A percentile compares a stretch with the other conserved stretches of the same genome.
Evolutionary conservation across 2,113 vertebrate genomes (phyloP).

Genomic region (Lates calcarifer): DNA sequence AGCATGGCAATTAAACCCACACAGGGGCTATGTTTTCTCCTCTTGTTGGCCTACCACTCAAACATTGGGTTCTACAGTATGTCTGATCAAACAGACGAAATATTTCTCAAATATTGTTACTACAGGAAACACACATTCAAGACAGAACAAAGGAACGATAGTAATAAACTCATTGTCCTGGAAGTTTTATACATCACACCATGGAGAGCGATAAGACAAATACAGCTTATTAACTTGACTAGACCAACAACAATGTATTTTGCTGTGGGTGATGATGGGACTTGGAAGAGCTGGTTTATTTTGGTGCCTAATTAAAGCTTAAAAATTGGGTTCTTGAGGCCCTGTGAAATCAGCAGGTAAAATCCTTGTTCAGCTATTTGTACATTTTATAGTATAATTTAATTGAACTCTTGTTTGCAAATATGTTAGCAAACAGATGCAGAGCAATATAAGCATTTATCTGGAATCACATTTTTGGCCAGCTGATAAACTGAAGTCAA

Average conservation of each 20-base stretch:
- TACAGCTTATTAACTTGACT: constrained; percentile 24
- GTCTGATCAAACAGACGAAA: constrained; percentile 59
- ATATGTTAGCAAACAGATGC: too few species aligned
- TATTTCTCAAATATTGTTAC: constrained; percentile 67
- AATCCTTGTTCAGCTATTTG: neutral
- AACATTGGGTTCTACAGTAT: constrained; percentile 47
- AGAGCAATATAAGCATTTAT: neutral
- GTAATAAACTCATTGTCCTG: constrained; percentile 54
- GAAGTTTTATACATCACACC: constrained; percentile 52
- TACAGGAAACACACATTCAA: constrained; percentile 22
- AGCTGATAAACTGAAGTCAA: neutral
- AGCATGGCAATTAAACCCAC: constrained; percentile 78
- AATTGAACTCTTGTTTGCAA: too few species aligned
- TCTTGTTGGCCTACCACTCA: constrained; percentile 50
- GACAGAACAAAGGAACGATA: constrained; percentile 30
- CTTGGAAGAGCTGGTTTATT: neutral
- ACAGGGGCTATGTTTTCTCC: constrained; percentile 67
- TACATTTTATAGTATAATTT: neutral
- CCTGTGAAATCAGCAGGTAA: too few species aligned
- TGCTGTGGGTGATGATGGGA: neutral
- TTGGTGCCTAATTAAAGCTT: constrained; percentile 8
- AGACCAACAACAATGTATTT: constrained; percentile 25
- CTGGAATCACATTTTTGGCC: neutral
- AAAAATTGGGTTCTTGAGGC: too few species aligned
- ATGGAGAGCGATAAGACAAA: constrained; percentile 26